Base-by-base conservation (phyloP, 1,140 invertebrate species). In the Parapsyche elsis region DNA sequence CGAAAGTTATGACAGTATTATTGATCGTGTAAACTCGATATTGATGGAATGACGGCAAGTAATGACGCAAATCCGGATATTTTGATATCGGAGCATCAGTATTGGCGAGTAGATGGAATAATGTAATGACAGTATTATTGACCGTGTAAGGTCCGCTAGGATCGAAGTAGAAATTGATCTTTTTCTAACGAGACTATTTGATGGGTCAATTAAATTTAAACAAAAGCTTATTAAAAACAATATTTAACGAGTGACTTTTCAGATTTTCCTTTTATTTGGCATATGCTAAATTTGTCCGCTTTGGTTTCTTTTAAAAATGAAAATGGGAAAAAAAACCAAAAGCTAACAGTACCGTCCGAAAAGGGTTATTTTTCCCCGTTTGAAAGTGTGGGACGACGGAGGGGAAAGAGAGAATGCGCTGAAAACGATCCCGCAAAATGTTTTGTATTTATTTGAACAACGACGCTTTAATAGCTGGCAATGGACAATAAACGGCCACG, bases 381-480 rank as follows among this genome's bases (percentile, higher is more conserved):
- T 59, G 24, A 76, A 46, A n/a, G n/a, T 5, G 74, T 49, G 57
- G 45, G 26, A 16, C 24, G 14, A 16, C 70, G 2, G 30, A 21
- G 70, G 30, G 49, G 30, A 21, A 26, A n/a, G 49, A 53, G 16
- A 53, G 49, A 53, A 53, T 4, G 64, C 10, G 4, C 19, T 24
- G 44, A 74, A 71, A 74, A 45, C 71, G 19, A 46, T 74, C 5
- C 71, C 71, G 71, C 44, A 74, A 74, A 59, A 74, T 49, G 74
- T 38, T 38, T 76, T 30, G 45, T 76, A 59, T 76, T 76, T 76
- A 61, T 76, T 76, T 61, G 74, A 46, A 61, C 45, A 23, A 26
- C 57, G 14, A 59, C 16, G 53, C 74, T 38, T 61, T 61, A 61
- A 76, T 61, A 10, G 30, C 14, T 76, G 5, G 14, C 24, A 75